These are phyloP conservation scores for Bursaphelenchus okinawaensis DNA, from an alignment of 2,888 invertebrate species.

Conservation along the genomic window DNA sequence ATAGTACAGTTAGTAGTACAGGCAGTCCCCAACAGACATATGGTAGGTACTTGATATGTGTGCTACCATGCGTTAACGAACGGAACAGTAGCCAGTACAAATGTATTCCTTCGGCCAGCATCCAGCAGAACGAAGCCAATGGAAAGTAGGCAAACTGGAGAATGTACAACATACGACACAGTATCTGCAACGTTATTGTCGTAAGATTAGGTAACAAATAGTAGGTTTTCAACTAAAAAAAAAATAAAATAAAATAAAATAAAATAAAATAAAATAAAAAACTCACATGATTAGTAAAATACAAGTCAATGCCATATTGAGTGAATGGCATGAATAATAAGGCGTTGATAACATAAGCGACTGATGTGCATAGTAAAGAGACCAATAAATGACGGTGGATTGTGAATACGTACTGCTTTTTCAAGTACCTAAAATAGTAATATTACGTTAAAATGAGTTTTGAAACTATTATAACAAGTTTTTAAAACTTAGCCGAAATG, in stretches of 20 bases:
- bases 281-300: slow-evolving; percentile 43
- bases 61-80: slow-evolving; percentile 58
- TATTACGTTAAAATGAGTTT: too few relatives aligned
- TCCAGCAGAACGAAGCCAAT: slow-evolving; percentile 62
- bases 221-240: too few relatives aligned
- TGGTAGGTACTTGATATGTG: slow-evolving; percentile 42
- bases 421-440: slow-evolving; percentile 43
- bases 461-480: too few relatives aligned
- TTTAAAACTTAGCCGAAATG: too few relatives aligned
- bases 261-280: background rate
- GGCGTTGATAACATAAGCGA: slow-evolving; percentile 46
- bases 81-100: slow-evolving; percentile 61
- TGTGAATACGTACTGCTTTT: slow-evolving; percentile 45
- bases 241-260: too few relatives aligned
- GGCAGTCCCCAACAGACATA: slow-evolving; percentile 55
- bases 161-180: slow-evolving; percentile 47
- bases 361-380: slow-evolving; percentile 41
- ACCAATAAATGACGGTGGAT: slow-evolving; percentile 48
- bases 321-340: slow-evolving; percentile 41
- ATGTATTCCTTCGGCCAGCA: slow-evolving; percentile 62
- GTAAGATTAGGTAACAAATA: too few relatives aligned
- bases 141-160: slow-evolving; percentile 58
- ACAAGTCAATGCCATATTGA: slow-evolving; percentile 34
- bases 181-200: slow-evolving; percentile 40
- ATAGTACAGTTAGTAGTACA: slow-evolving; percentile 56